phyloP scores from a whole-genome alignment of 2,888 invertebrate genomes.

The Colostygia pectinataria region DNA sequence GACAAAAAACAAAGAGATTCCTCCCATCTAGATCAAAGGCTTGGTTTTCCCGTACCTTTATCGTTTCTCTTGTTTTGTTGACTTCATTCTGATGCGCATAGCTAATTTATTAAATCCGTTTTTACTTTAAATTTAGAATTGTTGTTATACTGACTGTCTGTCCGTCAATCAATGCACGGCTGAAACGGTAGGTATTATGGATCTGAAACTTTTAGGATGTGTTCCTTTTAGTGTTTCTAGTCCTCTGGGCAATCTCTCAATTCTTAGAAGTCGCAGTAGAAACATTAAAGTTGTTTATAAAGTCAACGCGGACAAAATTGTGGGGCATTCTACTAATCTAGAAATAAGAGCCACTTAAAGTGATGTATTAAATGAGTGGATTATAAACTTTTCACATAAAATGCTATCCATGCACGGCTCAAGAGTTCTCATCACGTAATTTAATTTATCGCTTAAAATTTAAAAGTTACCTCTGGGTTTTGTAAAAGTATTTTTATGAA shows the following conservation, averaged over 20 bases:
- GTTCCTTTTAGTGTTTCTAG: too few species aligned
- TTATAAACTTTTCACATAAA: conserved; percentile 17
- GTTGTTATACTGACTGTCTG: too few species aligned
- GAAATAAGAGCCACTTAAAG: conserved; percentile 33
- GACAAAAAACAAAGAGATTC: conserved; percentile 60
- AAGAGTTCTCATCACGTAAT: conserved; percentile 19
- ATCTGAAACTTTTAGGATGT: too few species aligned
- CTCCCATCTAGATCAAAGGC: conserved; percentile 48
- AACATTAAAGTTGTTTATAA: too few species aligned
- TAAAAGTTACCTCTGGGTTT: background rate
- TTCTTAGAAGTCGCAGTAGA: too few species aligned
- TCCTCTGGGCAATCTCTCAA: too few species aligned
- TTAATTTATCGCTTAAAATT: conserved; percentile 16
- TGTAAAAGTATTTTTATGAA: conserved; percentile 1
- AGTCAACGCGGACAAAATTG: too few species aligned
- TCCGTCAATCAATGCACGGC: too few species aligned
- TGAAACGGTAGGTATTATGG: too few species aligned
- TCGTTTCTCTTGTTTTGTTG: conserved; percentile 49
- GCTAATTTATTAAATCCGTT: conserved; percentile 49
- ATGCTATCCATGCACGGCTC: conserved; percentile 10
- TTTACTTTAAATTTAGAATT: too few species aligned
- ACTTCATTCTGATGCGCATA: conserved; percentile 56
- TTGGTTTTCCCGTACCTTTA: conserved; percentile 46
- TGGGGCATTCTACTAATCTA: too few species aligned
- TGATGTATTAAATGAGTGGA: conserved; percentile 18